Conservation (phyloP, 2,797 vertebrate genomes). For the Fistularia tabacaria region DNA sequence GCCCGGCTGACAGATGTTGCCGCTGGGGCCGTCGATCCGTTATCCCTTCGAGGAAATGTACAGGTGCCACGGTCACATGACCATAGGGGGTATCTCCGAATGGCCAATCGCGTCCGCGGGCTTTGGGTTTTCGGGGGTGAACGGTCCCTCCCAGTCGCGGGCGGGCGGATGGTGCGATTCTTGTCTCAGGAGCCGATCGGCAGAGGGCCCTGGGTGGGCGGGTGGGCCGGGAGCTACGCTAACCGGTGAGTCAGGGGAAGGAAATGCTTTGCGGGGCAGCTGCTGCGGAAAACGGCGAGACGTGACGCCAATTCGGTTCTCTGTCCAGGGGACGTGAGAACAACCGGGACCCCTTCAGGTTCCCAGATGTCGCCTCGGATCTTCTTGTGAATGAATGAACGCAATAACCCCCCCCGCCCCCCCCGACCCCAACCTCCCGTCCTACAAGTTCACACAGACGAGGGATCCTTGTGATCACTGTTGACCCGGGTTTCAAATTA, state of each 20-base stretch:
- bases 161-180: constrained; percentile 63
- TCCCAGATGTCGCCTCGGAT: too few species aligned
- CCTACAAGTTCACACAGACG: not conserved
- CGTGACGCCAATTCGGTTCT: too few species aligned
- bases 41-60: constrained; percentile 17
- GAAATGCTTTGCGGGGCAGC: constrained; percentile 74
- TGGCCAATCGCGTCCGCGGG: constrained; percentile 23
- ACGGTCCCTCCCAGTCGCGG: constrained; percentile 58
- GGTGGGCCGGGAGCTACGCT: constrained; percentile 70
- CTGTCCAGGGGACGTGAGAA: too few species aligned
- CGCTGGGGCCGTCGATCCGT: constrained; percentile 19
- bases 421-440: too few species aligned
- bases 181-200: constrained; percentile 63
- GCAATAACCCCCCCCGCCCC: not conserved
- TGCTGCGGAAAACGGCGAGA: not conserved
- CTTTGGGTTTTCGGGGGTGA: constrained; percentile 40
- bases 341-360: too few species aligned
- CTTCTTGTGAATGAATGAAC: too few species aligned
- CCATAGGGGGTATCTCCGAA: constrained; percentile 8
- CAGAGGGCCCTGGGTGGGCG: constrained; percentile 56
- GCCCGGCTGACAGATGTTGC: constrained; percentile 44
- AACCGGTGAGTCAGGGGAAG: constrained; percentile 76
- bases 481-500: constrained; percentile 45
- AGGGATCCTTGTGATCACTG: constrained; percentile 38
- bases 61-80: constrained; percentile 9